Conservation (phyloP, 1,140 invertebrate species). For the Harpegnathos saltator region DNA sequence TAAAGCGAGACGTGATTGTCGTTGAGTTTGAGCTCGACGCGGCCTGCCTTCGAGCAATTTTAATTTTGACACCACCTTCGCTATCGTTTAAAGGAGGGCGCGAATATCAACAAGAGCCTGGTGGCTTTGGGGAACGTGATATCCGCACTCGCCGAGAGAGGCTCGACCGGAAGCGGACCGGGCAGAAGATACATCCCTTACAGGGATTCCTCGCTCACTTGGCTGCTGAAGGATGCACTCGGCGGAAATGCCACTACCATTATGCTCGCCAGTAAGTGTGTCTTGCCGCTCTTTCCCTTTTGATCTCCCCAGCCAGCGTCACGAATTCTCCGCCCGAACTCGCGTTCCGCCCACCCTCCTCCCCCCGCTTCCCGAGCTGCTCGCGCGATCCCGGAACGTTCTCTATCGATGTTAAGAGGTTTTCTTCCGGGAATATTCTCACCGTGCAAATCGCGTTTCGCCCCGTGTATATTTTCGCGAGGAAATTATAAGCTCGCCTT, state of each 20-base stretch:
- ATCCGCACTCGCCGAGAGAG: slow-evolving; percentile 89
- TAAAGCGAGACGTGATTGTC: too few relatives aligned
- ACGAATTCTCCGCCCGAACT: slow-evolving; percentile 24
- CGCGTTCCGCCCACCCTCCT: background rate
- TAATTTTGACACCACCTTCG: background rate
- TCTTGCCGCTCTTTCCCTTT: slow-evolving; percentile 54
- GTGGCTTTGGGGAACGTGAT: slow-evolving; percentile 93
- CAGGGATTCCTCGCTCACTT: slow-evolving; percentile 91
- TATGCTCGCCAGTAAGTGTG: slow-evolving; percentile 88
- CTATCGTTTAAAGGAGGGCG: slow-evolving; percentile 88
- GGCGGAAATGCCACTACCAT: slow-evolving; percentile 89
- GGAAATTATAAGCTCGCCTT: slow-evolving; percentile 53
- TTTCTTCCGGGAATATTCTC: slow-evolving; percentile 35
- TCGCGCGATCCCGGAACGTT: slow-evolving; percentile 39
- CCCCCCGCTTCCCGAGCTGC: background rate
- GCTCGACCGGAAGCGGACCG: slow-evolving; percentile 81
- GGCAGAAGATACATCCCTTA: slow-evolving; percentile 89
- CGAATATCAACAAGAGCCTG: slow-evolving; percentile 93
- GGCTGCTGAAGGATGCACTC: slow-evolving; percentile 90
- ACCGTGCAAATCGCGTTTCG: slow-evolving; percentile 37
- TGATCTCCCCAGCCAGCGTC: slow-evolving; percentile 57
- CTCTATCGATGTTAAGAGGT: slow-evolving; percentile 33
- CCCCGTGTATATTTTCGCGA: slow-evolving; percentile 50
- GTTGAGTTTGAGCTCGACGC: too few relatives aligned
- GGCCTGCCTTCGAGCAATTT: background rate